phyloP scores from a whole-genome alignment of 2,113 vertebrate species.

The Zosterops pallidus region DNA sequence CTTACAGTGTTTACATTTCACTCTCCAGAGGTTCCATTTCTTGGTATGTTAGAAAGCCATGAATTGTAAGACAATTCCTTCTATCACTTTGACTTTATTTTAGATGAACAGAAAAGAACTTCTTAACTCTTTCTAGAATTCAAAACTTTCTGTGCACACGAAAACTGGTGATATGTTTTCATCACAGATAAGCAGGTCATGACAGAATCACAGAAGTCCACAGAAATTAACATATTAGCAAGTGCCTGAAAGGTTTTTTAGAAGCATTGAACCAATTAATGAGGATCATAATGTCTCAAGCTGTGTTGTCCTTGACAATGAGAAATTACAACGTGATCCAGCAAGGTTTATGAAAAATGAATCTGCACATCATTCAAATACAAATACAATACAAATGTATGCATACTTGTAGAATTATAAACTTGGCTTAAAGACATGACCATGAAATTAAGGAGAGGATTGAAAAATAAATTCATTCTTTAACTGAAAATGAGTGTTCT shows the following conservation, averaged over 20 bases:
- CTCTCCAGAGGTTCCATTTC: neutral
- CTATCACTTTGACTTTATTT: neutral
- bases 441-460: neutral
- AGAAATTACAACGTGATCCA: neutral
- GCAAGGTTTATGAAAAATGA: neutral
- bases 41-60: neutral
- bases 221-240: neutral
- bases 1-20: fast-evolving
- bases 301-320: neutral
- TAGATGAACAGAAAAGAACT: neutral
- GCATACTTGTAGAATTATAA: neutral
- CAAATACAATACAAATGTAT: neutral
- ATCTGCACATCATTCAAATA: neutral
- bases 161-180: neutral
- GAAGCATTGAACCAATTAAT: neutral
- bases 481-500: neutral
- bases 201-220: neutral
- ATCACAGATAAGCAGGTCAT: neutral
- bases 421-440: neutral
- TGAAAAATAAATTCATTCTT: neutral
- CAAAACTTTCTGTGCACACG: neutral
- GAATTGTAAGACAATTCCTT: neutral
- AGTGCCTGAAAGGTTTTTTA: neutral
- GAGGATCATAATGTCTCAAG: neutral
- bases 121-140: neutral